Conservation (phyloP, 2,797 vertebrate species). For the Oryzias dopingdopingensis region DNA sequence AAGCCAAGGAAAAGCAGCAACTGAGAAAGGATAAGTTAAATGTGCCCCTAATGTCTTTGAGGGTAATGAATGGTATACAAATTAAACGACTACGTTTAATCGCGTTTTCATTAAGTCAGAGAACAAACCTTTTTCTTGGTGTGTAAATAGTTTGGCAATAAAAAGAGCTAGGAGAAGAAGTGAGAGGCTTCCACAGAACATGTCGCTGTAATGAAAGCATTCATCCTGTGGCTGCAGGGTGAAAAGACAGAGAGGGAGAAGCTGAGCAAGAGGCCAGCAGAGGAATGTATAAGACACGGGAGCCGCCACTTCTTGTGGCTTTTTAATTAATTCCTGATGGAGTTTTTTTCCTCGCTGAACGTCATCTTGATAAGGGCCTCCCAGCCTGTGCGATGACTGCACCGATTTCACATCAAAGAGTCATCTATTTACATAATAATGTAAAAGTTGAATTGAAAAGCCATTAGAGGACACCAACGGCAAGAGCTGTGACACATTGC, state of each 20-base stretch:
- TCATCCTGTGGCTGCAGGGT: conserved; percentile 59
- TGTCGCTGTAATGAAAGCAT: conserved; percentile 76
- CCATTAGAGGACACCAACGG: conserved; percentile 62
- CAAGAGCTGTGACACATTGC: conserved; percentile 61
- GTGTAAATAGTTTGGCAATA: conserved; percentile 70
- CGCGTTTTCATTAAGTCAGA: conserved; percentile 60
- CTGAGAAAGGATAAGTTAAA: conserved; percentile 32
- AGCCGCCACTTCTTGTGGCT: conserved; percentile 53
- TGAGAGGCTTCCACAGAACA: conserved; percentile 60
- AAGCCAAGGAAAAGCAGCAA: conserved; percentile 8
- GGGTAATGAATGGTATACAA: conserved; percentile 63
- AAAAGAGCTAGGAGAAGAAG: conserved; percentile 58
- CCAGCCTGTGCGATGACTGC: conserved; percentile 46
- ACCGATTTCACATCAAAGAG: conserved; percentile 59
- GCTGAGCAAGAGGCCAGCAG: conserved; percentile 34
- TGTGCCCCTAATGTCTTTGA: conserved; percentile 41
- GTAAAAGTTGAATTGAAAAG: conserved; percentile 62
- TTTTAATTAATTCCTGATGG: conserved; percentile 73
- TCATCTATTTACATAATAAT: conserved; percentile 71
- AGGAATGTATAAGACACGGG: conserved; percentile 60
- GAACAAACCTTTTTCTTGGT: conserved; percentile 55
- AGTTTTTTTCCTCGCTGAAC: conserved; percentile 40
- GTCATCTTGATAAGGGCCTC: conserved; percentile 54
- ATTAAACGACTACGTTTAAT: conserved; percentile 71
- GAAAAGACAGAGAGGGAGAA: conserved; percentile 15